These are phyloP conservation scores for Dolichoris vasculosae DNA, from an alignment of 1,140 invertebrate species.

Conservation along the genomic window DNA sequence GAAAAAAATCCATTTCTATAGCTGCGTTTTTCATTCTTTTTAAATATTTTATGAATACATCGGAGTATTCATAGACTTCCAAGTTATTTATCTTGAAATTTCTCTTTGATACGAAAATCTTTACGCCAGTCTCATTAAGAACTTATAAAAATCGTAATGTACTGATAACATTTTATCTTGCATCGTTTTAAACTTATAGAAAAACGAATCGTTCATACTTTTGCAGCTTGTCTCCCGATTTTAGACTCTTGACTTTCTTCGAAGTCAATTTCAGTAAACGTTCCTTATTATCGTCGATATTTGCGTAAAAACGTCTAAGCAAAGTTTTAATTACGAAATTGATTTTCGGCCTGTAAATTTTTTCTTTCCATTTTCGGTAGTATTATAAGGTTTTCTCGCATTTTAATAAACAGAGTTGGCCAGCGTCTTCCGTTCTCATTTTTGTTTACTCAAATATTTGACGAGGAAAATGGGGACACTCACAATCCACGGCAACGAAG, in stretches of 20 bases:
- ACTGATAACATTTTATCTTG: not conserved
- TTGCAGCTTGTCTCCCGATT: not conserved
- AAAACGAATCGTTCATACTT: not conserved
- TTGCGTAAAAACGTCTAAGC: constrained; percentile 35
- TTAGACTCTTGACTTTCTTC: not conserved
- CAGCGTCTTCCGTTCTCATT: not conserved
- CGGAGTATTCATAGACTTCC: not conserved
- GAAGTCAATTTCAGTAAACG: constrained; percentile 2
- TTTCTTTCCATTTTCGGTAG: not conserved
- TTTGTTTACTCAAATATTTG: constrained; percentile 50
- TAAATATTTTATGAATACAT: not conserved
- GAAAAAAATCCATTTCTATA: not conserved
- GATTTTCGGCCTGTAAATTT: constrained; percentile 14
- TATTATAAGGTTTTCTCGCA: not conserved
- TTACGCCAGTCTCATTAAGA: not conserved
- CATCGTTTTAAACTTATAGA: not conserved
- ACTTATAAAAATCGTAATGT: not conserved
- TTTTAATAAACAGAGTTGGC: constrained; percentile 42
- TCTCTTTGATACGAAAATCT: no score
- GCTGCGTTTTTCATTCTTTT: not conserved
- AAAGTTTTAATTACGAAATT: constrained; percentile 47
- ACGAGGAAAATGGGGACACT: constrained; percentile 11
- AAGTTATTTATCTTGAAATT: not conserved
- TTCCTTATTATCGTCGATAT: constrained; percentile 43
- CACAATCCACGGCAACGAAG: constrained; percentile 10